Evolutionary conservation across 1,140 invertebrate genomes (phyloP), one percentile per base, ranked within the genome.

Genomic region (Onthophagus taurus): DNA sequence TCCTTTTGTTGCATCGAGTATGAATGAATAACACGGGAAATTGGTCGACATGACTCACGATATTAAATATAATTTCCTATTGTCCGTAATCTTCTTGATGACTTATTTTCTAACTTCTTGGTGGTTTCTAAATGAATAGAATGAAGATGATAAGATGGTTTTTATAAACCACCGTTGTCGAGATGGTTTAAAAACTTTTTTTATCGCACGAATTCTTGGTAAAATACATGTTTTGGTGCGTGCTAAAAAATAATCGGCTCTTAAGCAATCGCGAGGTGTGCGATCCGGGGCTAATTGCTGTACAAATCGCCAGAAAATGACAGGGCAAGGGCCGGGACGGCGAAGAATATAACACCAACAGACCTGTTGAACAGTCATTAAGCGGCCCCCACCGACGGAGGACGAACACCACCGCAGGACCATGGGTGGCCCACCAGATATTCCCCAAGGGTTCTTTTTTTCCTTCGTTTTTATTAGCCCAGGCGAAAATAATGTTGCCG

Each of bases 261-360:
- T n/a, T n/a, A n/a, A n/a, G n/a, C n/a, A n/a, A n/a, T n/a, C n/a
- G n/a, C n/a, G n/a, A n/a, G n/a, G n/a, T n/a, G n/a, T n/a, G n/a
- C n/a, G n/a, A n/a, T n/a, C n/a, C n/a, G n/a, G n/a, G n/a, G n/a
- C n/a, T n/a, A n/a, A n/a, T n/a, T n/a, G n/a, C n/a, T n/a, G n/a
- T n/a, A n/a, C n/a, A n/a, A n/a, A n/a, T n/a, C n/a, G n/a, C n/a
- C n/a, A n/a, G n/a, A n/a, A 45, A 45, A 45, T 45, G 43, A 45
- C 43, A 45, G 34, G 43, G 43, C 33, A 24, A 18, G 37, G 12
- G 20, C 43, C 37, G 30, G 36, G 43, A 45, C 37, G 37, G 43
- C 37, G 43, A 45, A 34, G 43, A 45, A 45, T 45, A 45, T 45
- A 33, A 45, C 43, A 45, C 43, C 43, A 34, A 34, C 33, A 34